Percentiles rank a stretch among this genome's conserved stretches.
phyloP scores from a whole-genome alignment of 2,888 invertebrate genomes.

The Acronicta leporina region DNA sequence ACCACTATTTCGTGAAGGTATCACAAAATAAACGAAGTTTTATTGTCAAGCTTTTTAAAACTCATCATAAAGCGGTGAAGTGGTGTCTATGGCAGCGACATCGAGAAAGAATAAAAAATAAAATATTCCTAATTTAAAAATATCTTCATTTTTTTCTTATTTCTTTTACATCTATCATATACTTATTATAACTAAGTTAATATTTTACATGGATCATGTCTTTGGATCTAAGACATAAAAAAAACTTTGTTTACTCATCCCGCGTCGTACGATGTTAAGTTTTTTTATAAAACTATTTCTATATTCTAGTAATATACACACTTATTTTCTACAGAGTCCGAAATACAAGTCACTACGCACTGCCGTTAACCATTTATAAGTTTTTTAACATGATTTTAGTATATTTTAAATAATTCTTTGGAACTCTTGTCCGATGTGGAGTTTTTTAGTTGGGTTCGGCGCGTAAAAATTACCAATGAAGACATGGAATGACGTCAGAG shows the following conservation, averaged over 20 bases:
- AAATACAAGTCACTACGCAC: constrained; percentile 76
- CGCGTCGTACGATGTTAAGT: constrained; percentile 48
- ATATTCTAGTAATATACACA: constrained; percentile 77
- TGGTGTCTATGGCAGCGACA: constrained; percentile 76
- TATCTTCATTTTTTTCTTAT: constrained; percentile 78
- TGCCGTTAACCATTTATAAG: constrained; percentile 55
- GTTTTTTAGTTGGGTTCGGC: constrained; percentile 29
- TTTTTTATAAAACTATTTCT: constrained; percentile 74
- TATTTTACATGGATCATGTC: constrained; percentile 78
- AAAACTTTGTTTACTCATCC: constrained; percentile 35
- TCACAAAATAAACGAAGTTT: constrained; percentile 45
- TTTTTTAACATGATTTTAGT: constrained; percentile 31
- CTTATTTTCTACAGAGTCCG: constrained; percentile 73
- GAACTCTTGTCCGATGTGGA: constrained; percentile 50
- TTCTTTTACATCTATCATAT: constrained; percentile 70
- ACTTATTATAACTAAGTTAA: constrained; percentile 72
- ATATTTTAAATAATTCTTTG: constrained; percentile 58
- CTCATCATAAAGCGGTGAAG: constrained; percentile 52
- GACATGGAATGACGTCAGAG: constrained; percentile 26
- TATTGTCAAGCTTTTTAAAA: constrained; percentile 59
- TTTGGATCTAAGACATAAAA: constrained; percentile 59
- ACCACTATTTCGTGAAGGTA: constrained; percentile 41
- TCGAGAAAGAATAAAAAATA: constrained; percentile 62
- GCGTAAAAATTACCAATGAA: constrained; percentile 19
- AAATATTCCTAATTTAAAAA: constrained; percentile 74